Base-by-base conservation (phyloP, 2,888 invertebrate species). In the Acleris literana region DNA sequence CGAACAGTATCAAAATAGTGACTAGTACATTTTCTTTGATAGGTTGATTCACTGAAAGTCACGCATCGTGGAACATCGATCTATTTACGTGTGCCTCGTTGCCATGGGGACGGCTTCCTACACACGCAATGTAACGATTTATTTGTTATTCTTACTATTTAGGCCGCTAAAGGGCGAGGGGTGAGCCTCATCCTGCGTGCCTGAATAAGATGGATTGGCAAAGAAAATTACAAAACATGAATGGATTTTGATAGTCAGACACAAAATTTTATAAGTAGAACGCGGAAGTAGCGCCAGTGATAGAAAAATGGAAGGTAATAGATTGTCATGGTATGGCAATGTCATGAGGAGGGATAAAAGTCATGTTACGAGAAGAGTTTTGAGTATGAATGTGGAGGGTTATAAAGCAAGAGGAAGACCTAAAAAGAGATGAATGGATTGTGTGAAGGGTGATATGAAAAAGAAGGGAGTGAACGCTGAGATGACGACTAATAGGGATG, bases 71-170 rank as follows among this genome's bases (percentile, higher is more conserved):
- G 5, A 4, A 25, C 57, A 46, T 65, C 60, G 60, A 65, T 65
- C 29, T 61, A 61, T 65, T 65, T 61, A 56, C 51, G 55, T 60
- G 55, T 60, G 51, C 48, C 39, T 9, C 55, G 65, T 65, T 9
- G 43, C 60, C 60, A 61, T 55, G 51, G 51, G 44, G 13, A 64
- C 22, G 39, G 9, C 13, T 57, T 44, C 44, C n/a, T 25, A 22
- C 5, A 48, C 64, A 65, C 65, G 65, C 65, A 33, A 65, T 25
- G 7, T 46, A 56, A 60, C 60, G 55, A 65, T 61, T 65, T 65
- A 53, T 54, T 57, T 46, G 56, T 56, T 57, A 46, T 25, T 48
- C 53, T 51, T 49, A 18, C 49, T 65, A 56, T 65, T 56, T 22
- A 53, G 59, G 64, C 49, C 58, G 51, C 44, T 44, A 9, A 11